Evolutionary conservation across 1,140 invertebrate species (phyloP).

Genomic region (Drosophila cardini): DNA sequence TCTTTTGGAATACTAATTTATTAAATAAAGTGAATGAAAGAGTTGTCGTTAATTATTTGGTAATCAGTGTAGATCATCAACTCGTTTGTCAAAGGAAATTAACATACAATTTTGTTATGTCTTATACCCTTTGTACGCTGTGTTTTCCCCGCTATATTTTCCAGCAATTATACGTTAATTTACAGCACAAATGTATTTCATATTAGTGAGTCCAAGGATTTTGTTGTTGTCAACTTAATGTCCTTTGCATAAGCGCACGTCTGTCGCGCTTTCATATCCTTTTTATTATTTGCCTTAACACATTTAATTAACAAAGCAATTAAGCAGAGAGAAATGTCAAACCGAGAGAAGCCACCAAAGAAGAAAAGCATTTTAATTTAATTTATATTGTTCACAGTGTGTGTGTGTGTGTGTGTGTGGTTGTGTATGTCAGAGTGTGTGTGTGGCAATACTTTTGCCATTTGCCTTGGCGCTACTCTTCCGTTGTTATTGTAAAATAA

Average conservation of each 20-base stretch:
- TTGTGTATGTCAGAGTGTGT: constrained; percentile 11
- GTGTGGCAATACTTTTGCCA: constrained; percentile 38
- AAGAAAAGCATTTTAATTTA: constrained; percentile 72
- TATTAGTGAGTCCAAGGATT: constrained; percentile 54
- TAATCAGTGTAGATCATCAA: constrained; percentile 54
- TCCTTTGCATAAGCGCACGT: constrained; percentile 67
- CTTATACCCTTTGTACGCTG: constrained; percentile 18
- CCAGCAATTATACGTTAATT: constrained; percentile 71
- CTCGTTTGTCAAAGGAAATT: constrained; percentile 62
- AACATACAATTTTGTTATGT: constrained; percentile 55
- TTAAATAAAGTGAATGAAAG: neutral
- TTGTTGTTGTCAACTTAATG: constrained; percentile 75
- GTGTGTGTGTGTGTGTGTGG: constrained; percentile 1
- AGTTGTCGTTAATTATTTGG: constrained; percentile 25
- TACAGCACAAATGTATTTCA: constrained; percentile 72
- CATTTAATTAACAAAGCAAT: constrained; percentile 83
- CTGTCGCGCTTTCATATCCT: constrained; percentile 65
- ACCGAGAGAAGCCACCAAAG: constrained; percentile 33
- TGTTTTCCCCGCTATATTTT: constrained; percentile 24
- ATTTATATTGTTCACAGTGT: constrained; percentile 57
- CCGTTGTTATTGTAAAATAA: constrained; percentile 62
- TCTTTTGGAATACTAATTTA: neutral
- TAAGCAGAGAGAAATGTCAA: constrained; percentile 78
- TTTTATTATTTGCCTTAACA: constrained; percentile 70
- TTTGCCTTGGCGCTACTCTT: constrained; percentile 21